Conservation (phyloP, 2,888 invertebrate genomes). For the Rotaria socialis region DNA sequence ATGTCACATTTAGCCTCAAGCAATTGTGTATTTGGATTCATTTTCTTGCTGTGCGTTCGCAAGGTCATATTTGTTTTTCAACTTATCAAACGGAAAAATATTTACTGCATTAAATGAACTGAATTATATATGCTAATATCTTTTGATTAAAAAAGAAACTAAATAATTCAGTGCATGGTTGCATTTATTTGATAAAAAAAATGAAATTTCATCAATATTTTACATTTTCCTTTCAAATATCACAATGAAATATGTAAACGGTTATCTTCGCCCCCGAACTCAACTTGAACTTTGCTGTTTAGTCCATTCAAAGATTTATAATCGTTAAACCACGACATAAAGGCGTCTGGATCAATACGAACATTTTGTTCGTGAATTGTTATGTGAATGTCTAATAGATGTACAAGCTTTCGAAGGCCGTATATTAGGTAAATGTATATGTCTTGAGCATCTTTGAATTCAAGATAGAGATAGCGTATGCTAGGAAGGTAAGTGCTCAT, state of each 20-base stretch:
- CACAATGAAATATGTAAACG: conserved; percentile 20
- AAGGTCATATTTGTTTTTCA: too few relatives aligned
- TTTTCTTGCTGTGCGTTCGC: too few relatives aligned
- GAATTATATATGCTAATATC: too few relatives aligned
- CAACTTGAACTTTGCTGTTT: not conserved
- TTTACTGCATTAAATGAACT: too few relatives aligned
- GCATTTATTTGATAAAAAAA: not conserved
- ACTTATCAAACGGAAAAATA: too few relatives aligned
- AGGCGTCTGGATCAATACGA: not conserved
- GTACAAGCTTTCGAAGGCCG: not conserved
- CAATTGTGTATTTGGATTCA: too few relatives aligned
- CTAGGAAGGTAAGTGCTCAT: not conserved
- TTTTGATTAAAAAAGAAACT: not conserved
- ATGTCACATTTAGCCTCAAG: too few relatives aligned
- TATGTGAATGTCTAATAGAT: not conserved
- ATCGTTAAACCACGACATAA: not conserved
- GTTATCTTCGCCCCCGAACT: not conserved
- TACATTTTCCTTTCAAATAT: not conserved
- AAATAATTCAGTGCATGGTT: too few relatives aligned
- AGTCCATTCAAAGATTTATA: not conserved
- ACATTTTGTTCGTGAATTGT: not conserved
- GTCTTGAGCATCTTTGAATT: not conserved
- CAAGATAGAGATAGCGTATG: not conserved
- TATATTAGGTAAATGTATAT: not conserved
- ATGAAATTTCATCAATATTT: not conserved